phyloP scores from a whole-genome alignment of 2,113 vertebrate genomes.

The Tricholaema leucomelas region DNA sequence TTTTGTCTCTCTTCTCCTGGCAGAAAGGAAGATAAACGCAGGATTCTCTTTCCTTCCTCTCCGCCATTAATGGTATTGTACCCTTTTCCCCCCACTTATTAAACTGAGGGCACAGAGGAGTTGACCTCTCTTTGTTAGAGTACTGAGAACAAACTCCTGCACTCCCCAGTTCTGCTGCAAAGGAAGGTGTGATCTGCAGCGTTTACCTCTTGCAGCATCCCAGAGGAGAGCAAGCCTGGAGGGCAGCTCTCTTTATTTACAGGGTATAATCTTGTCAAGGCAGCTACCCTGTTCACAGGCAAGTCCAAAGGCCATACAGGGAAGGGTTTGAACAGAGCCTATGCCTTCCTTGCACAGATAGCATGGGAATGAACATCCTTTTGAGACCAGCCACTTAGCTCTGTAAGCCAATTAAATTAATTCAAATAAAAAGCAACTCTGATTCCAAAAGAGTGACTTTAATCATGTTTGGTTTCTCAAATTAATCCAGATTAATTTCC shows the following conservation, averaged over 20 bases:
- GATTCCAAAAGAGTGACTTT: neutral
- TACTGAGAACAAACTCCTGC: neutral
- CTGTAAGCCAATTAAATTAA: neutral
- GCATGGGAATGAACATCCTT: neutral
- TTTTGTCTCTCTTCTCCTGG: neutral
- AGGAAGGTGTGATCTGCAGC: neutral
- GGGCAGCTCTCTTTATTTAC: neutral
- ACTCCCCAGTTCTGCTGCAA: neutral
- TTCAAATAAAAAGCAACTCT: neutral
- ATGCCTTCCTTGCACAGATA: neutral
- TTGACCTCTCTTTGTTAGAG: accelerated
- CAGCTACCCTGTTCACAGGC: neutral
- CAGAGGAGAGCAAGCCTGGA: neutral
- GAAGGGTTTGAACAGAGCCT: neutral
- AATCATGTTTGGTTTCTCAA: neutral
- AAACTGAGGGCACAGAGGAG: neutral
- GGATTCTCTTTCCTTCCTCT: neutral
- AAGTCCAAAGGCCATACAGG: neutral
- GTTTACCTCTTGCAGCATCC: neutral
- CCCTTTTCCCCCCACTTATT: neutral
- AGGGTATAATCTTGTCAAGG: accelerated
- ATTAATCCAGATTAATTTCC: conserved; percentile 41
- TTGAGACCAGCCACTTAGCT: neutral
- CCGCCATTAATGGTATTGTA: accelerated
- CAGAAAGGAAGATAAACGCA: neutral